phyloP scores from a whole-genome alignment of 2,888 invertebrate genomes.

The Aricia artaxerxes region DNA sequence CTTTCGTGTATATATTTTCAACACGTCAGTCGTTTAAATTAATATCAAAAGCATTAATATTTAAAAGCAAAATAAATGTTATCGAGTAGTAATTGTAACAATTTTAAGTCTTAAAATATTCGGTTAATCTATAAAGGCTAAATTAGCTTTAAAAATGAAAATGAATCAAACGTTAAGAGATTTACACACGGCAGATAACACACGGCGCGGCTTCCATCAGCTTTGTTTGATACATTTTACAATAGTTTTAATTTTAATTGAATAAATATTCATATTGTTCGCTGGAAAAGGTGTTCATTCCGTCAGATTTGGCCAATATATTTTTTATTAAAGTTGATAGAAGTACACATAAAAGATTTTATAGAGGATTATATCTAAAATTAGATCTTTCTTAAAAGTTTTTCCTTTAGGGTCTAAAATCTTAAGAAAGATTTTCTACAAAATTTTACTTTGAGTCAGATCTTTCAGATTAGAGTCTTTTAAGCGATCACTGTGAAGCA shows the following conservation, averaged over 20 bases:
- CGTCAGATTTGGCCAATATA: neutral
- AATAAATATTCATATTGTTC: constrained; percentile 12
- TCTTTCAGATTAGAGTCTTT: neutral
- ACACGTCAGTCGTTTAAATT: no score
- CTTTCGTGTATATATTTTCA: no score
- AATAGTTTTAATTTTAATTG: constrained; percentile 26
- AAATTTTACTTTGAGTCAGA: neutral
- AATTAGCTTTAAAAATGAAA: constrained; percentile 13
- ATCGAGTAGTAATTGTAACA: neutral
- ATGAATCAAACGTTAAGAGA: constrained; percentile 1
- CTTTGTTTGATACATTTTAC: constrained; percentile 22
- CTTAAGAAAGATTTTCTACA: neutral
- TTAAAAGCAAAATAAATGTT: neutral
- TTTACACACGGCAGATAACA: neutral
- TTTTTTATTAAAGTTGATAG: neutral
- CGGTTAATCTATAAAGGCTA: neutral
- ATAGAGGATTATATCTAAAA: neutral
- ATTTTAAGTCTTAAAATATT: neutral
- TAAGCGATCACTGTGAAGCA: neutral
- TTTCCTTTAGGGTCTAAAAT: neutral
- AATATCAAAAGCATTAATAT: no score
- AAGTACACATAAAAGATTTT: neutral
- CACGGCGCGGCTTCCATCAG: neutral
- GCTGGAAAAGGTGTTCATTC: constrained; percentile 1
- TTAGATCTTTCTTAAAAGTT: neutral